Percentiles rank a stretch among this genome's conserved stretches.
These are phyloP conservation scores for Coranthus polyacanthus DNA, from an alignment of 2,797 vertebrate genomes.

Conservation along the genomic window DNA sequence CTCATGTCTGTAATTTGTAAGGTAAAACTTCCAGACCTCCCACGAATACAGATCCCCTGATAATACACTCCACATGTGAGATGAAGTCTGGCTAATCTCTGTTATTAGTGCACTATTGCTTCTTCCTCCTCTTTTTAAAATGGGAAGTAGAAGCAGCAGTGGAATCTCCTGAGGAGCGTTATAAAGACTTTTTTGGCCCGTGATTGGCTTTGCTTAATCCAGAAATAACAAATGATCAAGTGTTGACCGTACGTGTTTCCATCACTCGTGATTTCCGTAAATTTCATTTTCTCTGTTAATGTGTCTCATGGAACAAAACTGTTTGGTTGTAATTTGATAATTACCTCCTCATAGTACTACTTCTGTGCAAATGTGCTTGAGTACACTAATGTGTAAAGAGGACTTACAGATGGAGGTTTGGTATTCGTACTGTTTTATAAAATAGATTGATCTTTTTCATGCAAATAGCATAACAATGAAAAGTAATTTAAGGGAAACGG, in stretches of 20 bases:
- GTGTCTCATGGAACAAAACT: neutral
- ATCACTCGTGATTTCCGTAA: neutral
- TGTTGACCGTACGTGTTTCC: conserved; percentile 3
- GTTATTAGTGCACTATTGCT: neutral
- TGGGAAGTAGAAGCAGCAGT: neutral
- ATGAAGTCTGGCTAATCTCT: neutral
- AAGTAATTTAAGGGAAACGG: neutral
- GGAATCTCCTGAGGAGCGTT: neutral
- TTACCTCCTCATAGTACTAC: neutral
- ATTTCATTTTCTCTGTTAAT: conserved; percentile 12
- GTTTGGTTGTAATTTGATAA: conserved; percentile 22
- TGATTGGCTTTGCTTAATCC: conserved; percentile 6
- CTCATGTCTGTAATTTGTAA: conserved; percentile 9
- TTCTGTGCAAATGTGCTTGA: conserved; percentile 2
- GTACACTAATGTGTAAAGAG: neutral
- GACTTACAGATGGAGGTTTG: neutral
- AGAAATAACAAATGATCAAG: conserved; percentile 3
- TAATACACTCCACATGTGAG: neutral
- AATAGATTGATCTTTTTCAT: neutral
- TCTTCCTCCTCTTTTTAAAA: neutral
- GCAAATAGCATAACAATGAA: neutral
- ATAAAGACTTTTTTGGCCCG: neutral
- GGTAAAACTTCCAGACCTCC: neutral
- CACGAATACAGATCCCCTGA: neutral
- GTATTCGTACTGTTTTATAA: neutral